A percentile compares a stretch with the other conserved stretches of the same genome.
Evolutionary conservation across 2,888 invertebrate species (phyloP).

Genomic region (Aphodius granarius): DNA sequence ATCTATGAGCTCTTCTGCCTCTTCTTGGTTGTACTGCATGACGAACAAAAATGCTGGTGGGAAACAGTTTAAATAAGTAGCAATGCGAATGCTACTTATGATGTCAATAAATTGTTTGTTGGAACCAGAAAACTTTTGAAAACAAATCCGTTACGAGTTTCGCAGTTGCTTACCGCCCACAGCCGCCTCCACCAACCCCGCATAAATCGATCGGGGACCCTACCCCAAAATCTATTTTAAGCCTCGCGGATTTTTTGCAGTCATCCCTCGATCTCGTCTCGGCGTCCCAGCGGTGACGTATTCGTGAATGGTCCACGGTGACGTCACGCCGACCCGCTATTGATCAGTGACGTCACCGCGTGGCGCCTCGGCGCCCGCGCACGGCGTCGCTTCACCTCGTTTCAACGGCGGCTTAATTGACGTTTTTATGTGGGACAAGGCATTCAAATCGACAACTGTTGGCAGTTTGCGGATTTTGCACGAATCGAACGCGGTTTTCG

Average conservation of each 20-base stretch:
- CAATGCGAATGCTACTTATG: no score
- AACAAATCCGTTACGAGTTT: no score
- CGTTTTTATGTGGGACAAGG: slow-evolving; percentile 36
- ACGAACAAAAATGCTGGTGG: no score
- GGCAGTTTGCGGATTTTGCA: slow-evolving; percentile 17
- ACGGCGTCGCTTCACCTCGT: slow-evolving; percentile 18
- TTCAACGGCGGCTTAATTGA: slow-evolving; percentile 32
- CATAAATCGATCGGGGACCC: background rate
- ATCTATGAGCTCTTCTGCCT: no score
- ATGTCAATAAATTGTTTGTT: no score
- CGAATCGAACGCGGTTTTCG: background rate
- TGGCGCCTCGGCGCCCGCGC: slow-evolving; percentile 31
- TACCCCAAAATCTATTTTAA: background rate
- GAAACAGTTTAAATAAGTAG: no score
- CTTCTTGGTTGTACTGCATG: no score
- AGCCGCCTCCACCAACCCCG: background rate
- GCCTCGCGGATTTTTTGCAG: background rate
- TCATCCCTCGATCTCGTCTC: background rate
- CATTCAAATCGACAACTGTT: slow-evolving; percentile 18
- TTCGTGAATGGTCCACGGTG: slow-evolving; percentile 12
- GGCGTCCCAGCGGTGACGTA: background rate
- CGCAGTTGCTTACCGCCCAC: no score
- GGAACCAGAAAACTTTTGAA: no score
- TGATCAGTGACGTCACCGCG: slow-evolving; percentile 36
- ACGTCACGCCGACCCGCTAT: slow-evolving; percentile 24